These are phyloP conservation scores for Rhimphoctona megacephalus DNA, from an alignment of 2,888 invertebrate species.

Conservation along the genomic window DNA sequence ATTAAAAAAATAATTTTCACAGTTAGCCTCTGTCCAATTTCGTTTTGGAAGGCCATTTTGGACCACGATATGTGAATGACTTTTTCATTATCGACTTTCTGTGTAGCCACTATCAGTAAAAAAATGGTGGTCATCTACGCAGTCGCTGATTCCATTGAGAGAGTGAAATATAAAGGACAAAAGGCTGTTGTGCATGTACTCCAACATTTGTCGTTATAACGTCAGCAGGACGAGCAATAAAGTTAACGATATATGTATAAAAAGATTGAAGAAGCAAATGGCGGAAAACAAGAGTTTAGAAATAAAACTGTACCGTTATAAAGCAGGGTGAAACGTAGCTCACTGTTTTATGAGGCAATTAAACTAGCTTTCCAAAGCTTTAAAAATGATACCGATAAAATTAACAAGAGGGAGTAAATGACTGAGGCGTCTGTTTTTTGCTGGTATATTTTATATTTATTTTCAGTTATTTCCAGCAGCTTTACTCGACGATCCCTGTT, in stretches of 20 bases:
- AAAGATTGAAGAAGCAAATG: slow-evolving; percentile 52
- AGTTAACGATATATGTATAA: slow-evolving; percentile 31
- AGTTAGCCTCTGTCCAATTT: not conserved
- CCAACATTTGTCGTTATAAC: slow-evolving; percentile 43
- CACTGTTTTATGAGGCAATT: slow-evolving; percentile 75
- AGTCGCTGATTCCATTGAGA: not conserved
- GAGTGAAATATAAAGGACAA: not conserved
- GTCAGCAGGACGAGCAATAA: slow-evolving; percentile 54
- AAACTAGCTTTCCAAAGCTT: slow-evolving; percentile 73
- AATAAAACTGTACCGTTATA: slow-evolving; percentile 46
- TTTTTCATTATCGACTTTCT: not conserved
- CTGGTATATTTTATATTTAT: slow-evolving; percentile 19
- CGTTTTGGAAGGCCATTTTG: not conserved
- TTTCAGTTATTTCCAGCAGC: not conserved
- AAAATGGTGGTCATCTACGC: slow-evolving; percentile 4
- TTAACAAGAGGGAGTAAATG: slow-evolving; percentile 41
- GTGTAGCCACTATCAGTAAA: not conserved
- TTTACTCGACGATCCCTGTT: slow-evolving; percentile 8
- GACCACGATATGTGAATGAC: not conserved
- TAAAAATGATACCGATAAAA: slow-evolving; percentile 73
- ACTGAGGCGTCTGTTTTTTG: slow-evolving; percentile 33
- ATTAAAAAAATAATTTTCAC: not conserved
- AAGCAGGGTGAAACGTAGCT: slow-evolving; percentile 65
- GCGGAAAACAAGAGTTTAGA: slow-evolving; percentile 49
- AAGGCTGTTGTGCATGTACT: slow-evolving; percentile 20